A percentile compares a stretch with the other conserved stretches of the same genome.
phyloP scores from a whole-genome alignment of 2,888 invertebrate species.

The Torymus auratus region DNA sequence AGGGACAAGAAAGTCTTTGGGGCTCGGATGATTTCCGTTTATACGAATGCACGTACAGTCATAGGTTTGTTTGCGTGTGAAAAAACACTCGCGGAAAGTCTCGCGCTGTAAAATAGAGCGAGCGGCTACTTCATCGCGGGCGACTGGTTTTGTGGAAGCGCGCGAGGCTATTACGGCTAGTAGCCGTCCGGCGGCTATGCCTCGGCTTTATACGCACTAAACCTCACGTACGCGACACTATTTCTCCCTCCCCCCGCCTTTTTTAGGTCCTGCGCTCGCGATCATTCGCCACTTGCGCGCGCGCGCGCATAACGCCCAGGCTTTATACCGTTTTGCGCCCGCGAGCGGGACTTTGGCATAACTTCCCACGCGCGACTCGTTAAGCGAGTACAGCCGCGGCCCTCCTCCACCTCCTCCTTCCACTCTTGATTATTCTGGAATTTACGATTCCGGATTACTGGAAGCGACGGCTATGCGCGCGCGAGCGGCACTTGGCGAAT shows the following conservation, averaged over 20 bases:
- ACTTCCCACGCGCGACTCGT: conserved; percentile 66
- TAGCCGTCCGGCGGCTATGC: too few relatives aligned
- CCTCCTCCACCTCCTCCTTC: neutral
- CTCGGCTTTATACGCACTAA: too few relatives aligned
- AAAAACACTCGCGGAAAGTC: conserved; percentile 6
- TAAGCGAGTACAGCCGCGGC: conserved; percentile 24
- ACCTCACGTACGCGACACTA: neutral
- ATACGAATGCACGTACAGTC: too few relatives aligned
- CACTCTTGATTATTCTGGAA: conserved; percentile 63
- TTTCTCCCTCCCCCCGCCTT: conserved; percentile 39
- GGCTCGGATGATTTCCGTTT: conserved; percentile 61
- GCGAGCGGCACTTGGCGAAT: conserved; percentile 9
- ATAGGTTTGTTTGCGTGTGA: neutral
- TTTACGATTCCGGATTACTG: conserved; percentile 61
- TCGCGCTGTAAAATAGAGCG: conserved; percentile 32
- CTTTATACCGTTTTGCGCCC: conserved; percentile 28
- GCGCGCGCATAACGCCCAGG: conserved; percentile 7
- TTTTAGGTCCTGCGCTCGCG: too few relatives aligned
- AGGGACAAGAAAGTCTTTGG: conserved; percentile 57
- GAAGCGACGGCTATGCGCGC: conserved; percentile 1
- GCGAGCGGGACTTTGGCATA: conserved; percentile 54
- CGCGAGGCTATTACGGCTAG: neutral
- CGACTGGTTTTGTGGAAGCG: conserved; percentile 44
- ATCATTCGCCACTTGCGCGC: conserved; percentile 22
- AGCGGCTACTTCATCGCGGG: conserved; percentile 20